phyloP scores from a whole-genome alignment of 2,888 invertebrate genomes.

The Minunthozetes semirufus region DNA sequence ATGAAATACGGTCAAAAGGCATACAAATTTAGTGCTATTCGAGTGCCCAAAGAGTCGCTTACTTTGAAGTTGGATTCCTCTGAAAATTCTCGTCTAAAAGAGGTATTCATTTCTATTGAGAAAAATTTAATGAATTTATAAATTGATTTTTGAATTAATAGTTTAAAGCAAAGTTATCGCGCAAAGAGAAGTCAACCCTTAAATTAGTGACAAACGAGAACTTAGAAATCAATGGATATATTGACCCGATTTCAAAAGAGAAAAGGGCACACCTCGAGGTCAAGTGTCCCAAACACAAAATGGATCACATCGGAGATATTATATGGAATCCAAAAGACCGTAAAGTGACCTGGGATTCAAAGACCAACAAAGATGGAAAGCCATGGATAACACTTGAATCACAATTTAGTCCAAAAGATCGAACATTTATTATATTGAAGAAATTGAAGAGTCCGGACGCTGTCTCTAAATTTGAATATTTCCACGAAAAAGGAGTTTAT shows the following conservation, averaged over 20 bases:
- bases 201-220: constrained; percentile 17
- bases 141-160: background rate
- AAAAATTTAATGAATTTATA: too few species aligned
- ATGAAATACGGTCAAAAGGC: background rate
- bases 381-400: background rate
- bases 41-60: constrained; percentile 4
- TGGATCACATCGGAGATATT: constrained; percentile 29
- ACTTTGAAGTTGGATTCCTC: background rate
- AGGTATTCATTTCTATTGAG: background rate
- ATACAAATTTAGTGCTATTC: background rate
- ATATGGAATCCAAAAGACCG: background rate
- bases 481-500: background rate
- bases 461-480: background rate
- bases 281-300: constrained; percentile 12
- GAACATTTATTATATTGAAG: background rate
- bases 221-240: background rate
- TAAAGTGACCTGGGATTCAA: constrained; percentile 25
- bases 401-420: background rate
- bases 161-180: constrained; percentile 22
- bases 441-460: background rate
- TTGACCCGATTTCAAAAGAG: constrained; percentile 19
- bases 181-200: constrained; percentile 19
- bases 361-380: constrained; percentile 16
- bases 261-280: constrained; percentile 26
- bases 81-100: background rate